phyloP scores from a whole-genome alignment of 2,113 vertebrate genomes.

The Ciconia boyciana region DNA sequence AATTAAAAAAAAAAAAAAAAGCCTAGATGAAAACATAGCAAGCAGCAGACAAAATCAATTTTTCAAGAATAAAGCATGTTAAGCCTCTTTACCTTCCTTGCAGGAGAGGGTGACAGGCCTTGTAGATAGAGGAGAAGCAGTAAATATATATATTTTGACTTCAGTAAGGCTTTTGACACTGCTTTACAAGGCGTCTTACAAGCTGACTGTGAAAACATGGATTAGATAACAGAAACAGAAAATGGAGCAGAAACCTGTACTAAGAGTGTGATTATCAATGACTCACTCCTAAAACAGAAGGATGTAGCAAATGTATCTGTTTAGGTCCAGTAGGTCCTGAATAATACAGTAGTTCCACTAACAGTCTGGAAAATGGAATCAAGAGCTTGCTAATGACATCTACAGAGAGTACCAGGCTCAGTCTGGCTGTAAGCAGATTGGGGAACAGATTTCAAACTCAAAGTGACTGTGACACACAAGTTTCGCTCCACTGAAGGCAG shows the following conservation, averaged over 20 bases:
- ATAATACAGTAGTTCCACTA: background rate
- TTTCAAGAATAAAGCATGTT: background rate
- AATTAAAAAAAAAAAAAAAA: background rate
- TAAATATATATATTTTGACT: background rate
- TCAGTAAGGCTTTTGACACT: background rate
- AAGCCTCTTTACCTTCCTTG: background rate
- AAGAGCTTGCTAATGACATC: conserved; percentile 12
- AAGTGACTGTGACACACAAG: background rate
- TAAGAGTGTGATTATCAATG: background rate
- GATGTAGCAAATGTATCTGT: background rate
- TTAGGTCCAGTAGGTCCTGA: conserved; percentile 10
- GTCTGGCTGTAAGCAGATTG: conserved; percentile 3
- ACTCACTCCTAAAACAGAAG: background rate
- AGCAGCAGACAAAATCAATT: background rate
- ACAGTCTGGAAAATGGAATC: background rate
- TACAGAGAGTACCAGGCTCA: background rate
- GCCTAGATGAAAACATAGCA: background rate
- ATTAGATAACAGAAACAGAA: background rate
- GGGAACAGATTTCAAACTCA: conserved; percentile 28
- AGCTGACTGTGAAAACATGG: background rate
- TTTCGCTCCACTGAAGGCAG: background rate
- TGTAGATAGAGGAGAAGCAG: background rate
- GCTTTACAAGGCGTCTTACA: background rate
- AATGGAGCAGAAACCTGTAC: background rate
- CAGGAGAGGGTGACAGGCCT: background rate